Conservation (phyloP, 2,113 vertebrate species). For the Gymnarchus niloticus region DNA sequence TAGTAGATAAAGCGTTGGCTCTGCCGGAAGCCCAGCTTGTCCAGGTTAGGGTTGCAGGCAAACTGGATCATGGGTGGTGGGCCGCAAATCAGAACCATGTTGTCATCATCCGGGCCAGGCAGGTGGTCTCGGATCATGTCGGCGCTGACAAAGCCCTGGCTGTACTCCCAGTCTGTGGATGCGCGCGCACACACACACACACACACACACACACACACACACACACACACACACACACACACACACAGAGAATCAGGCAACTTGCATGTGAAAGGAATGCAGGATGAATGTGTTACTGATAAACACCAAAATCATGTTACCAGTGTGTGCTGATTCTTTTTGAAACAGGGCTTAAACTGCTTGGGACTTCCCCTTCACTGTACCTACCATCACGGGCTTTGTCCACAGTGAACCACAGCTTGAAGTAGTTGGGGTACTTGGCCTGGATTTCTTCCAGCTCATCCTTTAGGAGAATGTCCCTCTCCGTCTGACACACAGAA, state of each 20-base stretch:
- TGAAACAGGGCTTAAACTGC: not conserved
- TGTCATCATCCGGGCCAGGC: constrained; percentile 54
- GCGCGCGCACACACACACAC: not conserved
- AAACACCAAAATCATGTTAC: not conserved
- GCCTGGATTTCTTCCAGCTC: constrained; percentile 63
- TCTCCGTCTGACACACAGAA: constrained; percentile 53
- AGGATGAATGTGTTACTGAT: not conserved
- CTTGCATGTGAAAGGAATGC: not conserved
- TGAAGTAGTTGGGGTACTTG: constrained; percentile 53
- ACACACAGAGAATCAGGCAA: not conserved
- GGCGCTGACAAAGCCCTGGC: constrained; percentile 58
- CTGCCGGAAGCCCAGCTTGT: constrained; percentile 60
- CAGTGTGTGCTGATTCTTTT: not conserved
- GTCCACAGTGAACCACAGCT: constrained; percentile 67
- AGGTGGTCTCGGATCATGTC: constrained; percentile 67
- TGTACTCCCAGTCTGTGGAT: constrained; percentile 57
- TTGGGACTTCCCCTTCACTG: not conserved
- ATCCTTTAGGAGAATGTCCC: constrained; percentile 62
- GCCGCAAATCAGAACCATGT: constrained; percentile 64
- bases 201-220: not conserved
- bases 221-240: not conserved
- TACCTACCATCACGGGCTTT: constrained; percentile 56
- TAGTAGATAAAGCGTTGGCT: constrained; percentile 62
- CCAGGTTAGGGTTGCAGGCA: constrained; percentile 63
- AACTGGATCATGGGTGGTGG: constrained; percentile 68